phyloP scores from a whole-genome alignment of 2,797 vertebrate species.

The Ficedula albicollis region DNA sequence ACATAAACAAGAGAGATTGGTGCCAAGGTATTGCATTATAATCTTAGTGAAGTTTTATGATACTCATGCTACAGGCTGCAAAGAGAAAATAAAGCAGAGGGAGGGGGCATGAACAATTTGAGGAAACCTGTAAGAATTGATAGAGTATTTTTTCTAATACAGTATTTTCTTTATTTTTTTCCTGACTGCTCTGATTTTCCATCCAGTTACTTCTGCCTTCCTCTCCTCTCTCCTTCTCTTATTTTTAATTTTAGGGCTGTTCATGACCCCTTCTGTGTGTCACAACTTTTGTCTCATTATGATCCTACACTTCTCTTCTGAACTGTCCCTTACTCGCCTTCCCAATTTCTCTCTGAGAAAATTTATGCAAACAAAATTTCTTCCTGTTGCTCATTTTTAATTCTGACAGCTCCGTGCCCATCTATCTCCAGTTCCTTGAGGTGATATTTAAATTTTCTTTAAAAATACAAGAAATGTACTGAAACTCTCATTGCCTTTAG shows the following conservation, averaged over 20 bases:
- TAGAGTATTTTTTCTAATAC: background rate
- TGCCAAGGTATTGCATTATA: slow-evolving; percentile 59
- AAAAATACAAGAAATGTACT: background rate
- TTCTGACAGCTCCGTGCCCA: background rate
- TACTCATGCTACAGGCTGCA: background rate
- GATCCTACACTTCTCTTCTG: background rate
- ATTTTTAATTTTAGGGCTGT: background rate
- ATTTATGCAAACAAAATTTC: background rate
- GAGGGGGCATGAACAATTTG: background rate
- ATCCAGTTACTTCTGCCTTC: background rate
- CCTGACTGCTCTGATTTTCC: background rate
- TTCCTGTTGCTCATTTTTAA: background rate
- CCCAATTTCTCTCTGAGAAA: background rate
- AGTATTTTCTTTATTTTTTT: background rate
- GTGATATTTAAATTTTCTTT: background rate
- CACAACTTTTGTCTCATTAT: background rate
- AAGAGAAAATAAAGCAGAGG: background rate
- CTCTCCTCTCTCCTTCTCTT: background rate
- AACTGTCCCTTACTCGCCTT: background rate
- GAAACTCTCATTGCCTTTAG: background rate
- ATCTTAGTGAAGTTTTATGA: slow-evolving; percentile 36
- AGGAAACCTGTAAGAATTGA: background rate
- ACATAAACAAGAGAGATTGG: slow-evolving; percentile 73
- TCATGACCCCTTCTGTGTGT: background rate
- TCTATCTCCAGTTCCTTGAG: background rate